Evolutionary conservation across 2,888 invertebrate genomes (phyloP).

Genomic region (Heliconius cydno): DNA sequence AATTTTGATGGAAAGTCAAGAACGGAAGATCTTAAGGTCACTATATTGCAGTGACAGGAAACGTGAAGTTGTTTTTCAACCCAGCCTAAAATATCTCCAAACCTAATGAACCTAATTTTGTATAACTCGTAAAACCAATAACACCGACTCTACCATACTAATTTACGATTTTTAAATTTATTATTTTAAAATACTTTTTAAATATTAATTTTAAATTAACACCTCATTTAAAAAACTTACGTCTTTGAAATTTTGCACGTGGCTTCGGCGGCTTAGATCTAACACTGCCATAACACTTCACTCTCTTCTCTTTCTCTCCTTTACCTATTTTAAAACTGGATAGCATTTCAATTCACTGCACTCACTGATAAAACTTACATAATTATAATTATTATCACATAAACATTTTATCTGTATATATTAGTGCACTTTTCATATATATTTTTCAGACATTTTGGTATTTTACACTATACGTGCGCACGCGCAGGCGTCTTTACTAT

Average conservation of each 20-base stretch:
- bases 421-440: background rate
- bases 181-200: background rate
- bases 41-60: no score
- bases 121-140: background rate
- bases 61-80: background rate
- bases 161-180: background rate
- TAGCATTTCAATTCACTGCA: slow-evolving; percentile 73
- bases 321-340: slow-evolving; percentile 82
- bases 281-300: slow-evolving; percentile 77
- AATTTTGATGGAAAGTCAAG: background rate
- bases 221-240: slow-evolving; percentile 61
- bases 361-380: slow-evolving; percentile 49
- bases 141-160: background rate
- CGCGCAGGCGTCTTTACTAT: slow-evolving; percentile 53
- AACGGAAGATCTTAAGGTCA: background rate
- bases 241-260: slow-evolving; percentile 48
- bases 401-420: background rate
- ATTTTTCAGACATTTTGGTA: background rate
- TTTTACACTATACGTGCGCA: slow-evolving; percentile 60
- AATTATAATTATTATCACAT: background rate
- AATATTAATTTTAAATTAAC: slow-evolving; percentile 57
- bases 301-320: slow-evolving; percentile 77
- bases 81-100: background rate
- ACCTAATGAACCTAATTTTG: background rate
- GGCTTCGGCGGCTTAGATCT: slow-evolving; percentile 80